phyloP scores from a whole-genome alignment of 2,113 vertebrate species.

The Aphyosemion australe region DNA sequence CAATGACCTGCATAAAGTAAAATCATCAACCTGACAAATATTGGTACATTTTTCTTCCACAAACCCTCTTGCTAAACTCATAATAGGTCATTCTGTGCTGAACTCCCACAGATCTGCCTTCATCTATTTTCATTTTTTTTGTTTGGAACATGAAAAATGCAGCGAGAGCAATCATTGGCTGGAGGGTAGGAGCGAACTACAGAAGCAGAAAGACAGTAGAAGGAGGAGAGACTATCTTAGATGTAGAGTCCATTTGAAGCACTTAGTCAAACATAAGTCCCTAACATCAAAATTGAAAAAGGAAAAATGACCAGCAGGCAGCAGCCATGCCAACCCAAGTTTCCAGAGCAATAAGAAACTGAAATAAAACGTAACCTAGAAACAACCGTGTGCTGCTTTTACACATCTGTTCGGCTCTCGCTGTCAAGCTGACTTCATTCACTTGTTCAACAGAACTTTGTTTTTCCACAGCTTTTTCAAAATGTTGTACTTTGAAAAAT shows the following conservation, averaged over 20 bases:
- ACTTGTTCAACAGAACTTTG: constrained; percentile 10
- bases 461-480: constrained; percentile 18
- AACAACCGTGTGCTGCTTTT: constrained; percentile 31
- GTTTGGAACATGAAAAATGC: constrained; percentile 31
- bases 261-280: constrained; percentile 67
- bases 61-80: neutral
- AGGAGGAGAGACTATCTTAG: constrained; percentile 51
- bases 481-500: neutral
- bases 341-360: constrained; percentile 41
- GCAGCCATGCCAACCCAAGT: constrained; percentile 23
- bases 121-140: constrained; percentile 15
- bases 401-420: constrained; percentile 18
- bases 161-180: constrained; percentile 13
- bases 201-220: constrained; percentile 10
- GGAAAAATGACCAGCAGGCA: constrained; percentile 56
- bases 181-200: constrained; percentile 1
- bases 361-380: constrained; percentile 42
- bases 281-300: constrained; percentile 48
- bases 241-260: constrained; percentile 67
- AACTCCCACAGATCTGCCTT: neutral
- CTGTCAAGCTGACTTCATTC: constrained; percentile 30
- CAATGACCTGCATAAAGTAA: too few relatives aligned
- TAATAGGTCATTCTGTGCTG: constrained; percentile 7
- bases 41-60: neutral
- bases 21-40: neutral